Conservation (phyloP, 2,113 vertebrate species). For the Tilapia sparmanii region DNA sequence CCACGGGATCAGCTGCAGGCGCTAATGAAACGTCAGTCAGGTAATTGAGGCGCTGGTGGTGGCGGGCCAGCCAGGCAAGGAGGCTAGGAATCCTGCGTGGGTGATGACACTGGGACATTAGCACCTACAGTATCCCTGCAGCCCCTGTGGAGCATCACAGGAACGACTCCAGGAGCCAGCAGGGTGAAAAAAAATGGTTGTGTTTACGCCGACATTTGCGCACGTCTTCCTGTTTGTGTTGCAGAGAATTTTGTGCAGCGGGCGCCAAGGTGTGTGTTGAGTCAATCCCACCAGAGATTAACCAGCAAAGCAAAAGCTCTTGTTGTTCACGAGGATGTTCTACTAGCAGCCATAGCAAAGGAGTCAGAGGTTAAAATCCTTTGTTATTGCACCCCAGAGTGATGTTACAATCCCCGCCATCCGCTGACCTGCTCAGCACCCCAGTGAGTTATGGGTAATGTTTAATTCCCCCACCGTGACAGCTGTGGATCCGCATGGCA, state of each 20-base stretch:
- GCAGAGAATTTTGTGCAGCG: neutral
- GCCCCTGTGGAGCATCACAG: slow-evolving; percentile 40
- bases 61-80: slow-evolving; percentile 61
- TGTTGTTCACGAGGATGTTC: slow-evolving; percentile 16
- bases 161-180: slow-evolving; percentile 34
- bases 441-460: slow-evolving; percentile 69
- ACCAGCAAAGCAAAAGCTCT: slow-evolving; percentile 18
- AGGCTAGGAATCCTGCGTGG: slow-evolving; percentile 46
- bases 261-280: neutral
- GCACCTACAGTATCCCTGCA: slow-evolving; percentile 43
- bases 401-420: slow-evolving; percentile 57
- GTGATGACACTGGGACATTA: slow-evolving; percentile 56
- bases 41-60: slow-evolving; percentile 70
- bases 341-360: slow-evolving; percentile 5
- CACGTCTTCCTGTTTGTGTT: slow-evolving; percentile 28
- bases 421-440: slow-evolving; percentile 55
- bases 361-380: slow-evolving; percentile 70
- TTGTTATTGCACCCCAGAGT: slow-evolving; percentile 66
- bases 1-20: slow-evolving; percentile 72
- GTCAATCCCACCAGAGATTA: slow-evolving; percentile 27
- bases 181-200: slow-evolving; percentile 32
- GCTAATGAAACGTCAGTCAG: slow-evolving; percentile 75
- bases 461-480: slow-evolving; percentile 67
- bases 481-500: slow-evolving; percentile 65
- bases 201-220: slow-evolving; percentile 44